Conservation (phyloP, 2,797 vertebrate genomes). For the Falco rusticolus region DNA sequence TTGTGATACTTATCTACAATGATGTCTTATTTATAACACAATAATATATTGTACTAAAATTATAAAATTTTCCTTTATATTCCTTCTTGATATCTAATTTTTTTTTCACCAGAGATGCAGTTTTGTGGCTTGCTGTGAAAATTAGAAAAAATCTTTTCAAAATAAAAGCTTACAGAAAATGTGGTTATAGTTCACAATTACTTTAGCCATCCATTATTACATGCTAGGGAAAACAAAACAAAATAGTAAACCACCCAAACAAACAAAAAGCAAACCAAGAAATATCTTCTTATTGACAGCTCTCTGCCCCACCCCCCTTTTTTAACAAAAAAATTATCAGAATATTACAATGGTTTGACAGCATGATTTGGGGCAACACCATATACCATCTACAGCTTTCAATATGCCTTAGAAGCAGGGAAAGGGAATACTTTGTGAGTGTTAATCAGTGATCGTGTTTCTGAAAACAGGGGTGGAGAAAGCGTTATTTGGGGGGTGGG, state of each 20-base stretch:
- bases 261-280: neutral
- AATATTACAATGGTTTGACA: neutral
- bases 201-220: neutral
- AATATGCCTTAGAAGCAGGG: neutral
- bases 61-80: neutral
- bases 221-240: neutral
- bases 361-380: neutral
- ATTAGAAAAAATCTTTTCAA: neutral
- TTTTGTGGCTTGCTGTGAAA: neutral
- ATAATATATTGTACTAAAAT: constrained; percentile 14
- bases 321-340: neutral
- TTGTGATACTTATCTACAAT: neutral
- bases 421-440: neutral
- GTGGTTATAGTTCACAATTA: neutral
- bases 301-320: accelerated
- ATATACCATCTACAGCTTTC: neutral
- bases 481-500: accelerated
- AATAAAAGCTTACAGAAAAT: neutral
- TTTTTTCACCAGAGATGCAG: neutral
- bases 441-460: neutral
- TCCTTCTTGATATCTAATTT: neutral
- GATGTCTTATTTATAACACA: constrained; percentile 48
- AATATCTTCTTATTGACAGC: neutral
- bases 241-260: neutral
- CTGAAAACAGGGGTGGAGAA: accelerated